Evolutionary conservation across 1,140 invertebrate genomes (phyloP).

Genomic region (Palaemon carinicauda): DNA sequence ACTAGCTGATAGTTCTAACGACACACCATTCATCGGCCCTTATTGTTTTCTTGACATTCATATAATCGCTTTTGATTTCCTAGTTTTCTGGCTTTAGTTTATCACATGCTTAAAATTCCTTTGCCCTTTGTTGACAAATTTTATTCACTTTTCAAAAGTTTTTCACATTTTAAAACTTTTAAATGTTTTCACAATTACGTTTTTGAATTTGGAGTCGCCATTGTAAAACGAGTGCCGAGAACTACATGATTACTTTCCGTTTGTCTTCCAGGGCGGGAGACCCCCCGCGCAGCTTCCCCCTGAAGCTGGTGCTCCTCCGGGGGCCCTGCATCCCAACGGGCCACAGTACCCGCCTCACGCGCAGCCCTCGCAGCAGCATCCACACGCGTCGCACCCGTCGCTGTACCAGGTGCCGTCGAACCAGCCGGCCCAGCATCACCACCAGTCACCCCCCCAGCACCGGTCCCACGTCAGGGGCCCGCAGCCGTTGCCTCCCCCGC

Average conservation of each 20-base stretch:
- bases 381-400: not conserved
- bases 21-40: no score
- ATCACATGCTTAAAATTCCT: no score
- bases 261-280: conserved; percentile 13
- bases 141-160: no score
- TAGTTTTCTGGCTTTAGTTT: no score
- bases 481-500: conserved; percentile 44
- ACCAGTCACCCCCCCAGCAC: conserved; percentile 58
- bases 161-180: no score
- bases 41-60: no score
- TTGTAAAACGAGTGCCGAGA: not conserved
- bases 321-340: not conserved
- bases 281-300: conserved; percentile 35
- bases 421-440: conserved; percentile 16
- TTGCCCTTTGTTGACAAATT: no score
- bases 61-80: no score
- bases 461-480: conserved; percentile 41
- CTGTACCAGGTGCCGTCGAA: not conserved
- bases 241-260: not conserved
- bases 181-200: no score
- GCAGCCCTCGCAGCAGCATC: conserved; percentile 3
- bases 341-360: not conserved
- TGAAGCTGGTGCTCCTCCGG: not conserved
- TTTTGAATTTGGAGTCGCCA: no score
- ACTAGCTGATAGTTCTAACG: no score